Conservation (phyloP, 2,888 invertebrate species). For the Argyresthia goedartella region DNA sequence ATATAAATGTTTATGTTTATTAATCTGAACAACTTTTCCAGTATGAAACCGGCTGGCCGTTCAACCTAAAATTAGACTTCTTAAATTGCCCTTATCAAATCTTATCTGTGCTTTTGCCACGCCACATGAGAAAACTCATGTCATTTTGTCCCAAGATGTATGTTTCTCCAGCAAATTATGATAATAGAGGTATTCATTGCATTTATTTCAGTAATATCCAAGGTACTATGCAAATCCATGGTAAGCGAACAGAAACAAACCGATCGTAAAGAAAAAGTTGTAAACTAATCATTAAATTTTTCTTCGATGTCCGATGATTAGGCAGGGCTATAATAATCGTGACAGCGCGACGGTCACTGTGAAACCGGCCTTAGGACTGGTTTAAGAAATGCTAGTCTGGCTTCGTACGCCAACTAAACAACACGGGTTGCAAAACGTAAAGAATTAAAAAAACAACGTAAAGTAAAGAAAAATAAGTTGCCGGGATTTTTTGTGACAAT, state of each 20-base stretch:
- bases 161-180: too few species aligned
- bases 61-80: too few species aligned
- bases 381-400: conserved; percentile 50
- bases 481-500: not conserved
- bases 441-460: conserved; percentile 17
- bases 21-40: too few species aligned
- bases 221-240: not conserved
- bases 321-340: conserved; percentile 31
- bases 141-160: too few species aligned
- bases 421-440: conserved; percentile 18
- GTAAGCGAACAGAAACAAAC: not conserved
- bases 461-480: not conserved
- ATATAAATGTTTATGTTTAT: too few species aligned
- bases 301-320: conserved; percentile 43
- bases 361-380: conserved; percentile 32
- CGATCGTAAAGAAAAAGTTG: not conserved
- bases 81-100: too few species aligned
- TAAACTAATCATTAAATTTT: conserved; percentile 27
- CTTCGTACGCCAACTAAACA: conserved; percentile 22
- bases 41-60: too few species aligned
- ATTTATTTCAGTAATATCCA: too few species aligned
- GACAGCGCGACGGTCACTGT: conserved; percentile 16
- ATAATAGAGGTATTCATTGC: too few species aligned
- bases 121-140: too few species aligned
- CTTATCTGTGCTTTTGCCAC: too few species aligned